phyloP scores from a whole-genome alignment of 2,113 vertebrate genomes.

The Orientallactaga bullata region DNA sequence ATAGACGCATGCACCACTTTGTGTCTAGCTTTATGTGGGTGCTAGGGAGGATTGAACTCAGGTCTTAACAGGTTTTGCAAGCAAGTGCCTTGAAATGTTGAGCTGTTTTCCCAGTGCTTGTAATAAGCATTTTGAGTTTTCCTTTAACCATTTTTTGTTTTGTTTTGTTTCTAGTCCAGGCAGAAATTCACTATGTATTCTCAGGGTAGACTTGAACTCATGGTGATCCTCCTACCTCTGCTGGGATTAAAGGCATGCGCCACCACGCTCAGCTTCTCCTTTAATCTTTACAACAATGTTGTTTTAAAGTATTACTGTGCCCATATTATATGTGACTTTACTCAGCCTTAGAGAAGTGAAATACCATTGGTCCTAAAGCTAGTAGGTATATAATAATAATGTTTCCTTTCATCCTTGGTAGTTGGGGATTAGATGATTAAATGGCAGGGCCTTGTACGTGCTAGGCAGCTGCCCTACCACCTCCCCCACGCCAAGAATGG shows the following conservation, averaged over 20 bases:
- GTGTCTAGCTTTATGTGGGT: too few species aligned
- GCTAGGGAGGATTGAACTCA: too few species aligned
- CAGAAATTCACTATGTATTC: too few species aligned
- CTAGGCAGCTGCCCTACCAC: background rate
- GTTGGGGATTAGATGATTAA: background rate
- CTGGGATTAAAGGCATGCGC: too few species aligned
- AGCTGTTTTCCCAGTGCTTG: too few species aligned
- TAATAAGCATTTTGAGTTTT: background rate
- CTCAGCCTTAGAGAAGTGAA: slow-evolving; percentile 46
- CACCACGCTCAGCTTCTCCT: background rate
- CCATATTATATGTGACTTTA: slow-evolving; percentile 35
- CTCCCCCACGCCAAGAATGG: background rate
- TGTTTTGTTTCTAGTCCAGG: too few species aligned
- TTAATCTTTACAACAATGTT: slow-evolving; percentile 18
- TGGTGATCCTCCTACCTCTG: too few species aligned
- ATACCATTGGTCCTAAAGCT: slow-evolving; percentile 7
- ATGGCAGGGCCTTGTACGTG: background rate
- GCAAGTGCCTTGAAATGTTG: too few species aligned
- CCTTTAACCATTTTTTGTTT: too few species aligned
- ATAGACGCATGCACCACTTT: too few species aligned
- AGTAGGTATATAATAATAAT: slow-evolving; percentile 28
- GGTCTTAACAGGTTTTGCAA: too few species aligned
- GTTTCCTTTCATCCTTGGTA: background rate
- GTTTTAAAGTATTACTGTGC: background rate
- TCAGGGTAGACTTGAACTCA: too few species aligned